These are phyloP conservation scores for Exephanes ischioxanthus DNA, from an alignment of 2,888 invertebrate species.

Conservation along the genomic window DNA sequence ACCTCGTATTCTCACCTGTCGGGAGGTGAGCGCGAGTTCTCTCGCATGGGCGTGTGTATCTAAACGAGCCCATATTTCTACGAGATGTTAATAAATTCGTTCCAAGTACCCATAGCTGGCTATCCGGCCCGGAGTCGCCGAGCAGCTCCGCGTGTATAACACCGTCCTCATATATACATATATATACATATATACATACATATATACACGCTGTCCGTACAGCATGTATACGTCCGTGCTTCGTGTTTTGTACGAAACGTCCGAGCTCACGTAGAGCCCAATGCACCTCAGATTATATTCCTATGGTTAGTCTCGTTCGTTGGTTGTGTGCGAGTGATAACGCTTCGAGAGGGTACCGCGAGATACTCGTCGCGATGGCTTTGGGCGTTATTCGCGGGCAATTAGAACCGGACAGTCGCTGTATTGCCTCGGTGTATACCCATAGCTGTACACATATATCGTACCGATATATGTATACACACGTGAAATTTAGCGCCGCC, in stretches of 20 bases:
- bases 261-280: slow-evolving; percentile 37
- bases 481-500: slow-evolving; percentile 57
- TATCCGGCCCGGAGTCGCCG: slow-evolving; percentile 40
- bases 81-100: slow-evolving; percentile 76
- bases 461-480: slow-evolving; percentile 25
- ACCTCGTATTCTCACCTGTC: slow-evolving; percentile 61
- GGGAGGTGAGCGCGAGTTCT: slow-evolving; percentile 45
- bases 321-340: slow-evolving; percentile 5
- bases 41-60: slow-evolving; percentile 69
- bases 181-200: slow-evolving; percentile 5
- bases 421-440: slow-evolving; percentile 29
- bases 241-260: slow-evolving; percentile 9
- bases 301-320: slow-evolving; percentile 43
- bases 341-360: slow-evolving; percentile 6
- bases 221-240: slow-evolving; percentile 8
- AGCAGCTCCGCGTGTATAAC: slow-evolving; percentile 31
- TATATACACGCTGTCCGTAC: neutral
- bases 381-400: slow-evolving; percentile 64
- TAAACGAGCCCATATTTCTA: slow-evolving; percentile 76
- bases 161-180: slow-evolving; percentile 12
- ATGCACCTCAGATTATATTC: slow-evolving; percentile 61
- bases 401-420: slow-evolving; percentile 63
- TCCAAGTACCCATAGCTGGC: slow-evolving; percentile 61
- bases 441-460: slow-evolving; percentile 2
- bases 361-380: slow-evolving; percentile 57